phyloP scores from a whole-genome alignment of 2,888 invertebrate species.

The Blastobasis adustella region DNA sequence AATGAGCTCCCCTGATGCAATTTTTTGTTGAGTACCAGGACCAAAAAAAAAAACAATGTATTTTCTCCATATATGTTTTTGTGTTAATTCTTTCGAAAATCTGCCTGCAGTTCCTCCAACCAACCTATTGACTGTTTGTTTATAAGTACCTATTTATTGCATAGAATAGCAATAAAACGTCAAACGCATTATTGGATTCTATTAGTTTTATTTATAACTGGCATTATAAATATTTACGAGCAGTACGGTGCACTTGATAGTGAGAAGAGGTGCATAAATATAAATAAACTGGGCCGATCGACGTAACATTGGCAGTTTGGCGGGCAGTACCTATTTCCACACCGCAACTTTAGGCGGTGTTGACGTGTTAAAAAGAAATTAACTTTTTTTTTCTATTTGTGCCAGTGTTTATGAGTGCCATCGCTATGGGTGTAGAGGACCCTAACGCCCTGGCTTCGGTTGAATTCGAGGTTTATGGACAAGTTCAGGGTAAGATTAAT shows the following conservation, averaged over 20 bases:
- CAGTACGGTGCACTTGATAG: constrained; percentile 16
- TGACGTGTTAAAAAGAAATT: background rate
- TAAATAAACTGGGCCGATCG: constrained; percentile 30
- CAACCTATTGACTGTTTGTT: too few relatives aligned
- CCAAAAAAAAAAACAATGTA: too few relatives aligned
- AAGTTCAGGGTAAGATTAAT: constrained; percentile 84
- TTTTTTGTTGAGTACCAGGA: too few relatives aligned
- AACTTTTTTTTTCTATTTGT: constrained; percentile 5
- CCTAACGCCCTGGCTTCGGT: constrained; percentile 82
- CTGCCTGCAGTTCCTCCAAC: too few relatives aligned
- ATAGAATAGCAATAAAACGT: too few relatives aligned
- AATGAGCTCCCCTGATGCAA: too few relatives aligned
- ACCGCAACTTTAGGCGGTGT: constrained; percentile 14
- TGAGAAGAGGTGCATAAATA: constrained; percentile 15
- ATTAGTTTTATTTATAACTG: too few relatives aligned
- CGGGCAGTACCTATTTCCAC: constrained; percentile 27
- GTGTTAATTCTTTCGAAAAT: too few relatives aligned
- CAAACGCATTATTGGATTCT: too few relatives aligned
- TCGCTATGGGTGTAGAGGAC: constrained; percentile 72
- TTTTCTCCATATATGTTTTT: too few relatives aligned
- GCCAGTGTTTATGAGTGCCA: constrained; percentile 3
- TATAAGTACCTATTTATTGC: too few relatives aligned
- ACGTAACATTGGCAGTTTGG: constrained; percentile 41
- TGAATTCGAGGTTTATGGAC: constrained; percentile 93
- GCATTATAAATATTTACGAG: constrained; percentile 4